These are phyloP conservation scores for Celastrina argiolus DNA, from an alignment of 2,888 invertebrate species.

Conservation along the genomic window DNA sequence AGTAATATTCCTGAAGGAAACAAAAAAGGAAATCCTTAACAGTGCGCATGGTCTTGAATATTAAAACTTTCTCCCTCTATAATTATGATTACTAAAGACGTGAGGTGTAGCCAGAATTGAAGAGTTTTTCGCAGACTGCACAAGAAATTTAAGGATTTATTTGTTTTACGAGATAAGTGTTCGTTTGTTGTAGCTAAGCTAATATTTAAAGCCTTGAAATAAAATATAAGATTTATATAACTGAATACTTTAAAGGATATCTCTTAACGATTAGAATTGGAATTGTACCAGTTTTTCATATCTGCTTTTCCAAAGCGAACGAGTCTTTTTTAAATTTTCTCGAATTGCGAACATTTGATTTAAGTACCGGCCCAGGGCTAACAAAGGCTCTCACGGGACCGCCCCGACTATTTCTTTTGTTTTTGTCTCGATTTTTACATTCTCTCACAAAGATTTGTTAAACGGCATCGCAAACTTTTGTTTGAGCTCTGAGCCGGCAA, in stretches of 20 bases:
- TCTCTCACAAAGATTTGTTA: conserved; percentile 63
- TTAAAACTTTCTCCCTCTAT: conserved; percentile 45
- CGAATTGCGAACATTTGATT: conserved; percentile 75
- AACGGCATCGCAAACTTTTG: conserved; percentile 37
- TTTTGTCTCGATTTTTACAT: conserved; percentile 67
- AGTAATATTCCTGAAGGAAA: conserved; percentile 64
- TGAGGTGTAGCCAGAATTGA: conserved; percentile 13
- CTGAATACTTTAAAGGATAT: no score
- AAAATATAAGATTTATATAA: no score
- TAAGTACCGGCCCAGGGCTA: conserved; percentile 73
- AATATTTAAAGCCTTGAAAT: no score
- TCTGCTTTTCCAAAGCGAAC: neutral
- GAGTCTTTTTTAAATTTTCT: conserved; percentile 71
- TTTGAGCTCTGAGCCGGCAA: neutral
- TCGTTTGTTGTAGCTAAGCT: no score
- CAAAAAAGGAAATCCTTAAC: conserved; percentile 53
- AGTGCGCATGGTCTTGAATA: conserved; percentile 52
- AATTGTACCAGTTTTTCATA: neutral
- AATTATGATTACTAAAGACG: conserved; percentile 46
- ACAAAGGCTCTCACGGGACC: conserved; percentile 64
- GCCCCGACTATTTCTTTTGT: conserved; percentile 74
- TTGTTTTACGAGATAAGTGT: no score
- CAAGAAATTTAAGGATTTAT: neutral
- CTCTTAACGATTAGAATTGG: neutral
- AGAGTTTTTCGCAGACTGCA: neutral